phyloP scores from a whole-genome alignment of 2,797 vertebrate genomes.

The Furcifer pardalis region DNA sequence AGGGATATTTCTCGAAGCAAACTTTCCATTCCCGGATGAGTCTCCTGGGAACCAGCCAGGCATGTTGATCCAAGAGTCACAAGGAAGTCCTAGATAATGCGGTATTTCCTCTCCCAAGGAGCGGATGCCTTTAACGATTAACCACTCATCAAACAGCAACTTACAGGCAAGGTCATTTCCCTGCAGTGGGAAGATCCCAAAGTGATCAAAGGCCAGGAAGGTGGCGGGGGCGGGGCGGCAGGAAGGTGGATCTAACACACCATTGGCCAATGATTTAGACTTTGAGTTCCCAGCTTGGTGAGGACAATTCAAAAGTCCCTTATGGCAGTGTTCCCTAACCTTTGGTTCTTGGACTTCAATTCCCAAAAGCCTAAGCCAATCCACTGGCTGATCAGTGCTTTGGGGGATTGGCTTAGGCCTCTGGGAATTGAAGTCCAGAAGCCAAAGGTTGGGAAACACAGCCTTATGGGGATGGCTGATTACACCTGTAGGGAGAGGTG shows the following conservation, averaged over 20 bases:
- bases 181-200: background rate
- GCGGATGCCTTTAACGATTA: conserved; percentile 26
- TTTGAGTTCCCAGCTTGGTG: background rate
- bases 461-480: background rate
- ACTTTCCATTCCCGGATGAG: background rate
- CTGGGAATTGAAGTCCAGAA: too few relatives aligned
- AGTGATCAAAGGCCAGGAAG: background rate
- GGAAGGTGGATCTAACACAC: too few relatives aligned
- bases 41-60: background rate
- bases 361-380: too few relatives aligned
- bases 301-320: background rate
- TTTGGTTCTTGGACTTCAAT: too few relatives aligned
- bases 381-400: too few relatives aligned
- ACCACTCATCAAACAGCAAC: background rate
- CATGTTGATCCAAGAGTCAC: background rate
- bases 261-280: background rate
- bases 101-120: background rate
- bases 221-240: too few relatives aligned
- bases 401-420: too few relatives aligned
- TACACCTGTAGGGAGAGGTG: background rate
- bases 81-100: background rate
- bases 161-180: background rate
- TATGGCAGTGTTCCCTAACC: too few relatives aligned
- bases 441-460: too few relatives aligned
- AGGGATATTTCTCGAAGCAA: background rate